Base-by-base conservation (phyloP, 2,113 vertebrate species). In the Mastomys coucha region DNA sequence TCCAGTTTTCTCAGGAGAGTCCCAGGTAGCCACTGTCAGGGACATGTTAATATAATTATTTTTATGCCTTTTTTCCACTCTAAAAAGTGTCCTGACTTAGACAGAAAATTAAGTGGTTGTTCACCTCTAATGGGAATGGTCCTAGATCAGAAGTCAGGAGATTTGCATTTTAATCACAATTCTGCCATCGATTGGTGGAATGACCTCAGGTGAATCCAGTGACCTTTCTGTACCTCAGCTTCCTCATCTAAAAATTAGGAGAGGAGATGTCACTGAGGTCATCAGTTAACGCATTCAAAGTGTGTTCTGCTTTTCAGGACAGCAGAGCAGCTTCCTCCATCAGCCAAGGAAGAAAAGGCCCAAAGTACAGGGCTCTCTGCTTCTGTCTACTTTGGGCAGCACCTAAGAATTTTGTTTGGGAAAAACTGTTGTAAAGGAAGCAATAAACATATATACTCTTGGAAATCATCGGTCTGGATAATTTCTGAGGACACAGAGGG, bases 61-160 rank as follows among this genome's bases (percentile, higher is more conserved):
- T 96, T 82, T 58, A 80, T 42, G 10, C 80, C 20, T 28, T 42
- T 28, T 42, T 69, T 22, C 22, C 49, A 7, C 58, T 67, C 28
- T 77, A 77, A 80, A 75, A 49, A 26, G n/a, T 56, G 51, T 80
- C 42, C 49, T 70, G 85, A 36, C 17, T 93, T 80, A 88, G 58
- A 77, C 24, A 73, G 26, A 84, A 85, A 70, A 49, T 88, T 20
- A 31, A 67, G 70, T 24, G n/a, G 51, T 24, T 33, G 24, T 24
- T 56, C 22, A 60, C 31, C 70, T 72, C 1, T 33, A 81, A 24
- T 69, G 73, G 94, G 75, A 88, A 80, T 36, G 42, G 13, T 88
- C 4, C 49, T 20, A 36, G 78, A 65, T 56, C 73, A 70, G 84
- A 56, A 89, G 45, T 94, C 60, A 89, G 80, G 70, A 94, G 78